Conservation (phyloP, 2,797 vertebrate species). For the Pantherophis alleghaniensis region DNA sequence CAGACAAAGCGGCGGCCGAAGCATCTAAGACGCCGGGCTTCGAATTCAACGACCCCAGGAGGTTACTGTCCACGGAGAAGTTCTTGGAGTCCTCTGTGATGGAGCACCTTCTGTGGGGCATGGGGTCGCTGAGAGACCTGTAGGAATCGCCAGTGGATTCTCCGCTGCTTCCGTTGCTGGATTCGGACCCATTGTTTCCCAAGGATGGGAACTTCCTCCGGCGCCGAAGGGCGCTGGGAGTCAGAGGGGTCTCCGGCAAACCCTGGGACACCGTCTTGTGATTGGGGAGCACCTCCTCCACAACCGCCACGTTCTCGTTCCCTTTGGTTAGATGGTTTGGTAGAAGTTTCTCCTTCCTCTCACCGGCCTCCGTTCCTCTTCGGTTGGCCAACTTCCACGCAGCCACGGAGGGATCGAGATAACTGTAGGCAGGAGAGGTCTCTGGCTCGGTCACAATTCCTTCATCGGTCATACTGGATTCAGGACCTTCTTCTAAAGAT, state of each 20-base stretch:
- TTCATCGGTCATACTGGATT: constrained; percentile 93
- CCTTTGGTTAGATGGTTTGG: constrained; percentile 52
- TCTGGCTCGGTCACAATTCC: constrained; percentile 95
- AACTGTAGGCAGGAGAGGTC: constrained; percentile 72
- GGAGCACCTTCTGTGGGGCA: constrained; percentile 86
- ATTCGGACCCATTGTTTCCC: constrained; percentile 80
- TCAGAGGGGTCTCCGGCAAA: constrained; percentile 80
- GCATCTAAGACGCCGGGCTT: constrained; percentile 77
- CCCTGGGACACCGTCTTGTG: constrained; percentile 64
- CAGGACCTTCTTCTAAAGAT: constrained; percentile 87
- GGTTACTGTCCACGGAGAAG: constrained; percentile 91
- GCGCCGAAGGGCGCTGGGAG: constrained; percentile 83
- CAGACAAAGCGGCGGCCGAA: constrained; percentile 63
- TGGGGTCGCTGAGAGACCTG: constrained; percentile 95
- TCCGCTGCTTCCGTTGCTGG: constrained; percentile 77
- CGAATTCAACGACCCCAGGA: constrained; percentile 84
- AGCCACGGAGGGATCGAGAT: constrained; percentile 73
- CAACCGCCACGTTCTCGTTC: constrained; percentile 65
- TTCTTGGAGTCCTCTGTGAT: constrained; percentile 76
- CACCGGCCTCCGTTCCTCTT: not conserved
- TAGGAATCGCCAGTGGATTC: constrained; percentile 82
- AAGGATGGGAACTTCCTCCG: constrained; percentile 87
- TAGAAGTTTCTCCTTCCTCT: constrained; percentile 26
- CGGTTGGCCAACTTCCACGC: constrained; percentile 72
- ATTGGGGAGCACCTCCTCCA: constrained; percentile 56